A percentile compares a stretch with the other conserved stretches of the same genome.
These are phyloP conservation scores for Hydractinia symbiolongicarpus DNA, from an alignment of 30 jellyfish, hydroid and myxozoan genomes.

Conservation along the genomic window DNA sequence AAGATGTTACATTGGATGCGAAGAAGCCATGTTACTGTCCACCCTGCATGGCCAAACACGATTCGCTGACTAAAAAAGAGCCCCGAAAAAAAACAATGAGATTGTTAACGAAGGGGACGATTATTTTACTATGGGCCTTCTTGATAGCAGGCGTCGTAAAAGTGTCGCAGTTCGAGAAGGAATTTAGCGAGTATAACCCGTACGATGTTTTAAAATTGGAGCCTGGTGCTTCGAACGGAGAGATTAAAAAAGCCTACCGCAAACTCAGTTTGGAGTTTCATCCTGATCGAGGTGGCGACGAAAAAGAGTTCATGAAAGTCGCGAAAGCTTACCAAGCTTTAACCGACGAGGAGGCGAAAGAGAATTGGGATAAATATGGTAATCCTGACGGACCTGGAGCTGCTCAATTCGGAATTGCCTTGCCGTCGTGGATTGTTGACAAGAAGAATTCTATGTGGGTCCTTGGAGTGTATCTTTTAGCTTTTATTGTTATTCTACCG, in stretches of 20 bases:
- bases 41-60: slow-evolving; percentile 88
- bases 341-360: slow-evolving; percentile 90
- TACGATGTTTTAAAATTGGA: slow-evolving; percentile 79
- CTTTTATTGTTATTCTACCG: slow-evolving; percentile 85
- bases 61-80: slow-evolving; percentile 41
- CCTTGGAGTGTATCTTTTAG: slow-evolving; percentile 88
- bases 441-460: slow-evolving; percentile 98
- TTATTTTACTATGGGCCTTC: slow-evolving; percentile 72
- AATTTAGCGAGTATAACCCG: slow-evolving; percentile 85
- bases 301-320: slow-evolving; percentile 67
- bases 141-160: slow-evolving; percentile 87
- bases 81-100: slow-evolving; percentile 64
- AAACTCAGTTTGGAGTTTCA: slow-evolving; percentile 74
- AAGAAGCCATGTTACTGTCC: slow-evolving; percentile 92
- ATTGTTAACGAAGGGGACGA: slow-evolving; percentile 65
- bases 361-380: slow-evolving; percentile 96
- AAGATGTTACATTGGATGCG: slow-evolving; percentile 54
- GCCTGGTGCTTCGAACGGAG: slow-evolving; percentile 80
- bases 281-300: slow-evolving; percentile 94
- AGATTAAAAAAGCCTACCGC: slow-evolving; percentile 78
- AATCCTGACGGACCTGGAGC: slow-evolving; percentile 99
- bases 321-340: slow-evolving; percentile 99
- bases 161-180: slow-evolving; percentile 94
- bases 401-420: slow-evolving; percentile 94
- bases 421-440: slow-evolving; percentile 98